These are phyloP conservation scores for Gastrophysa polygoni DNA, from an alignment of 2,888 invertebrate species.

Conservation along the genomic window DNA sequence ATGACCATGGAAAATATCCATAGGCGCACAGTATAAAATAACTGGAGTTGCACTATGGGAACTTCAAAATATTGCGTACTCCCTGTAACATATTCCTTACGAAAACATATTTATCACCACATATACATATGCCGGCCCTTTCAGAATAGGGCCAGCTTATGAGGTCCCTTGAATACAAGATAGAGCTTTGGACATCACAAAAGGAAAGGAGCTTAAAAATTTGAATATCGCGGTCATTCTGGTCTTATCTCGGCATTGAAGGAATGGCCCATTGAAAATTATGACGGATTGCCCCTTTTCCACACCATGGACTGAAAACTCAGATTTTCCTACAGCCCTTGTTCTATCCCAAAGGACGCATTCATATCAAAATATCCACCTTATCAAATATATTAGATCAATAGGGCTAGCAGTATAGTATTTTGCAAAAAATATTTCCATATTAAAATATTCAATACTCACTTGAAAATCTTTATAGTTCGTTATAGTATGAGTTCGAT, in stretches of 20 bases:
- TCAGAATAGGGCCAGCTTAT: constrained; percentile 42
- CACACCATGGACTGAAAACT: constrained; percentile 1
- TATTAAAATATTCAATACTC: too few species aligned
- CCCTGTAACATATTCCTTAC: constrained; percentile 12
- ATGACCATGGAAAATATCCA: too few species aligned
- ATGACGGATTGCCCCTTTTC: constrained; percentile 53
- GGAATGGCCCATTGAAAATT: constrained; percentile 55
- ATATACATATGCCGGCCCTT: constrained; percentile 18
- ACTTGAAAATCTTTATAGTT: too few species aligned
- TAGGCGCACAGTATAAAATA: too few species aligned
- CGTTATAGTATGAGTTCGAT: too few species aligned
- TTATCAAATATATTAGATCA: too few species aligned
- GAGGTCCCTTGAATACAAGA: constrained; percentile 54
- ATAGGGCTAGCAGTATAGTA: too few species aligned
- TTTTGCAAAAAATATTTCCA: too few species aligned
- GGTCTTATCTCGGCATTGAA: constrained; percentile 58
- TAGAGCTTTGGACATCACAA: constrained; percentile 55
- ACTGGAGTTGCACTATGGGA: too few species aligned
- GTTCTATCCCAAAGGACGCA: too few species aligned
- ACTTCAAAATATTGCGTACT: constrained; percentile 2
- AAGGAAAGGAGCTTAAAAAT: constrained; percentile 59
- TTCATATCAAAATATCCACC: too few species aligned
- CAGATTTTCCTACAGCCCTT: background rate
- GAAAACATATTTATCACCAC: constrained; percentile 23
- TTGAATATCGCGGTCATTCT: constrained; percentile 61